phyloP scores from a whole-genome alignment of 2,888 invertebrate species.

The Trissonchulus latispiculum region DNA sequence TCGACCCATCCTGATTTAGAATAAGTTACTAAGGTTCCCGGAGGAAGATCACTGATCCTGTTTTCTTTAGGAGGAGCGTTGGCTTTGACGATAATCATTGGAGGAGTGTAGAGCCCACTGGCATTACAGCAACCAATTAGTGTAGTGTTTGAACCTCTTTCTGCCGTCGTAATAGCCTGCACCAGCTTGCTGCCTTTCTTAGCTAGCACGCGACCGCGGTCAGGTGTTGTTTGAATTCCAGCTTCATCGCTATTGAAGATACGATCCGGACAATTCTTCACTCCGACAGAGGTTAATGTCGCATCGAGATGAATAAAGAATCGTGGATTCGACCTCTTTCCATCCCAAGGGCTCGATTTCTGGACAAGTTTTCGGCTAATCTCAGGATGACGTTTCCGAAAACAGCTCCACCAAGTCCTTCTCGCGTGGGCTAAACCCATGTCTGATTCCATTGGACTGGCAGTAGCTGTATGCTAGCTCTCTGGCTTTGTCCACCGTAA shows the following conservation, averaged over 20 bases:
- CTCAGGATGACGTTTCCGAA: slow-evolving; percentile 5
- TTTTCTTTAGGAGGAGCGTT: neutral
- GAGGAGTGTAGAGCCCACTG: neutral
- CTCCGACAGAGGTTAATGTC: neutral
- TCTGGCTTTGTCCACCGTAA: neutral
- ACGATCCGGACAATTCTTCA: neutral
- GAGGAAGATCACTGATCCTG: neutral
- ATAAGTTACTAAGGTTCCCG: neutral
- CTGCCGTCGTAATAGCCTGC: neutral
- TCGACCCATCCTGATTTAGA: slow-evolving; percentile 10
- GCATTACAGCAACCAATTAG: slow-evolving; percentile 12
- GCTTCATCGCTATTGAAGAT: neutral
- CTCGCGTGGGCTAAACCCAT: slow-evolving; percentile 6
- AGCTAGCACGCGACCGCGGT: neutral
- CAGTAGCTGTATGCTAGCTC: slow-evolving; percentile 4
- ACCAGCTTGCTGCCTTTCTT: neutral
- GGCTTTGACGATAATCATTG: slow-evolving; percentile 6
- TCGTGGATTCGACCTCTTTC: neutral
- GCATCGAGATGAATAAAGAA: neutral
- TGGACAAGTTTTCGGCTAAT: neutral
- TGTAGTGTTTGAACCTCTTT: slow-evolving; percentile 11
- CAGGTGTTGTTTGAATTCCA: neutral
- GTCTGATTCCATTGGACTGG: neutral
- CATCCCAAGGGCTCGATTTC: slow-evolving; percentile 14
- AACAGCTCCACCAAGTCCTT: slow-evolving; percentile 1